Evolutionary conservation across 2,797 vertebrate species (phyloP).

Genomic region (Astyanax mexicanus): DNA sequence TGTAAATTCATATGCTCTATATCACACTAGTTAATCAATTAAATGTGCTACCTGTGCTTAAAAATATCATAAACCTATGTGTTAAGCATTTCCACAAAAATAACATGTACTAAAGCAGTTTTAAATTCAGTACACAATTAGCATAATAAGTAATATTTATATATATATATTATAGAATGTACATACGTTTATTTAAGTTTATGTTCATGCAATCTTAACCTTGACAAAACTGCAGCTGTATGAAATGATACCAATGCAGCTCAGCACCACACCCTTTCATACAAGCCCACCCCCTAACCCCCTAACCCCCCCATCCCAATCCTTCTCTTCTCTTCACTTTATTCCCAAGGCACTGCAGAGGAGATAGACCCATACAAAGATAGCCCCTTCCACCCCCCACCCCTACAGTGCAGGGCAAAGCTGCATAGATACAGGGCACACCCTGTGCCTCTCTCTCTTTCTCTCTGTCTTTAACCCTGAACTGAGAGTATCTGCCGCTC

Average conservation of each 20-base stretch:
- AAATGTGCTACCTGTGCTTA: too few relatives aligned
- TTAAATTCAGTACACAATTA: too few relatives aligned
- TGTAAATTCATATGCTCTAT: too few relatives aligned
- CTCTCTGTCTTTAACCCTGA: slow-evolving; percentile 56
- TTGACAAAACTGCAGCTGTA: background rate
- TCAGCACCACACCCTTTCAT: slow-evolving; percentile 11
- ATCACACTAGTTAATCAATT: too few relatives aligned
- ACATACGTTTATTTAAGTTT: too few relatives aligned
- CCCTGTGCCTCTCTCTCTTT: slow-evolving; percentile 30
- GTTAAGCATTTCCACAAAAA: too few relatives aligned
- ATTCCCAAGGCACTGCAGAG: slow-evolving; percentile 34
- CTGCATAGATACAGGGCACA: slow-evolving; percentile 46
- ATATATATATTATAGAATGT: too few relatives aligned
- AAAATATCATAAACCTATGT: too few relatives aligned
- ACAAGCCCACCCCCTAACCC: background rate
- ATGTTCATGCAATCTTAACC: background rate
- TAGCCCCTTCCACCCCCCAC: background rate
- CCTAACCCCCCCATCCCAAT: background rate
- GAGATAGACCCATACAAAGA: slow-evolving; percentile 23
- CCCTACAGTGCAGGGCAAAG: slow-evolving; percentile 1
- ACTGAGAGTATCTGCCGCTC: slow-evolving; percentile 57
- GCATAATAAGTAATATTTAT: too few relatives aligned
- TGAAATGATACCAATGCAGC: background rate
- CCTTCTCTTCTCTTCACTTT: background rate
- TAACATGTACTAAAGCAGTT: too few relatives aligned